Evolutionary conservation across 2,113 vertebrate species (phyloP).

Genomic region (Pelodiscus sinensis): DNA sequence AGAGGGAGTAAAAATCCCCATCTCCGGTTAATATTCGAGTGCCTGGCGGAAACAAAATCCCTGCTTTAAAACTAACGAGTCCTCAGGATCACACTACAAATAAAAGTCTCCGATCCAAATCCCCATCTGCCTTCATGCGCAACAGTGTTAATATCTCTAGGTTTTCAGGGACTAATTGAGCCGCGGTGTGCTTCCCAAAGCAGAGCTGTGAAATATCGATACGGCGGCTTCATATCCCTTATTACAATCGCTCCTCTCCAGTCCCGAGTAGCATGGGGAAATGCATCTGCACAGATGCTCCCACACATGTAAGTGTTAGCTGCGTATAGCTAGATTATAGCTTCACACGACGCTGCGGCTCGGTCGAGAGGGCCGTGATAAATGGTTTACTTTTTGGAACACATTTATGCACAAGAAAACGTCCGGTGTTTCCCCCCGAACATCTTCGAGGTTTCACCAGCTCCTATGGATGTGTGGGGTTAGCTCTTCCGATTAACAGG

Average conservation of each 20-base stretch:
- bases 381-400: constrained; percentile 72
- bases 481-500: constrained; percentile 61
- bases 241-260: constrained; percentile 30
- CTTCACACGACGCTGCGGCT: constrained; percentile 46
- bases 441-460: constrained; percentile 65
- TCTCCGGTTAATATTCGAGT: constrained; percentile 58
- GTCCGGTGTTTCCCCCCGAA: constrained; percentile 54
- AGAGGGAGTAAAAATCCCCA: constrained; percentile 56
- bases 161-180: constrained; percentile 71
- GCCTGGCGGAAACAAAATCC: constrained; percentile 43
- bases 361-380: constrained; percentile 54
- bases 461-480: constrained; percentile 69
- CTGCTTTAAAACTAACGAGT: constrained; percentile 71
- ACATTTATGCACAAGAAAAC: constrained; percentile 60
- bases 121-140: constrained; percentile 72
- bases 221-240: constrained; percentile 46
- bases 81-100: constrained; percentile 61
- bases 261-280: constrained; percentile 47
- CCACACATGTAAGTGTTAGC: constrained; percentile 56
- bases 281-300: constrained; percentile 27
- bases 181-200: constrained; percentile 62
- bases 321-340: constrained; percentile 52
- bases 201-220: constrained; percentile 49
- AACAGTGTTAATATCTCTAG: constrained; percentile 52
- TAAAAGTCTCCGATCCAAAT: constrained; percentile 76